These are phyloP conservation scores for Meloe dianella DNA, from an alignment of 2,888 invertebrate genomes.

Conservation along the genomic window DNA sequence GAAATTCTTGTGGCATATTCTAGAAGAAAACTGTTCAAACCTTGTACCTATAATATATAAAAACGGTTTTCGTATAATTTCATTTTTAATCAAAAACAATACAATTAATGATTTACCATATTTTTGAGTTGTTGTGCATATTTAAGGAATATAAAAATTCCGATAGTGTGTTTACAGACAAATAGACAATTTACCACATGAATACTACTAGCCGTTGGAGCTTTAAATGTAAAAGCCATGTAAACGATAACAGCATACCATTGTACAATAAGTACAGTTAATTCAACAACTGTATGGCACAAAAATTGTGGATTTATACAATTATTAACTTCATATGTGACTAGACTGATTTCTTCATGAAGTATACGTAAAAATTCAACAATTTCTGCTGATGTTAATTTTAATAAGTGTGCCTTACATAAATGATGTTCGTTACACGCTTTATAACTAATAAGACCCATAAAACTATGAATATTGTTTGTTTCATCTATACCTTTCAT, in stretches of 20 bases:
- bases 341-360: slow-evolving; percentile 54
- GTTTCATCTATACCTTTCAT: slow-evolving; percentile 50
- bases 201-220: slow-evolving; percentile 47
- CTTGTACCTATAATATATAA: slow-evolving; percentile 54
- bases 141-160: slow-evolving; percentile 53
- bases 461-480: slow-evolving; percentile 48
- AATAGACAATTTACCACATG: slow-evolving; percentile 54
- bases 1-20: slow-evolving; percentile 55
- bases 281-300: slow-evolving; percentile 51
- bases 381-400: slow-evolving; percentile 43
- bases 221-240: slow-evolving; percentile 50
- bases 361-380: slow-evolving; percentile 54
- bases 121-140: slow-evolving; percentile 54
- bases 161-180: slow-evolving; percentile 51
- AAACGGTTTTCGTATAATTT: slow-evolving; percentile 19
- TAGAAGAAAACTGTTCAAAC: slow-evolving; percentile 51
- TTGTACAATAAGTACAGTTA: slow-evolving; percentile 53
- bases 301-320: slow-evolving; percentile 55
- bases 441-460: slow-evolving; percentile 49
- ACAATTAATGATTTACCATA: slow-evolving; percentile 51
- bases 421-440: slow-evolving; percentile 51
- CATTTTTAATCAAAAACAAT: slow-evolving; percentile 12
- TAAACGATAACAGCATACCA: slow-evolving; percentile 57
- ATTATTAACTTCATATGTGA: slow-evolving; percentile 51
- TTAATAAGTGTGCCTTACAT: slow-evolving; percentile 36